Evolutionary conservation across 1,140 invertebrate genomes (phyloP).

Genomic region (Copidosoma floridanum): DNA sequence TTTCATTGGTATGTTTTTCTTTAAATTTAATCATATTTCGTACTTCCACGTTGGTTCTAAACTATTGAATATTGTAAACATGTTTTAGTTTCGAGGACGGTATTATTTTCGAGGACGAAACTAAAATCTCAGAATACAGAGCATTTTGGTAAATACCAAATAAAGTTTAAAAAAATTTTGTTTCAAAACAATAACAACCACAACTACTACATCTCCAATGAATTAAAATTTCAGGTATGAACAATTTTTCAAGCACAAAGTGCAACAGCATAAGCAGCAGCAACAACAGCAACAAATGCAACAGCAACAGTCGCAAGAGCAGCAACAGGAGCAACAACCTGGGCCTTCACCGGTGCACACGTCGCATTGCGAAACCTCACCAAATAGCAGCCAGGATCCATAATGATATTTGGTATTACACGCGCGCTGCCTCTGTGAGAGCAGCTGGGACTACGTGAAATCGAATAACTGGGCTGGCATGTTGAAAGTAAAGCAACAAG

Average conservation of each 20-base stretch:
- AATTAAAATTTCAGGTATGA: no score
- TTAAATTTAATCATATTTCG: no score
- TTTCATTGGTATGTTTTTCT: no score
- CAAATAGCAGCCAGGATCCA: slow-evolving; percentile 51
- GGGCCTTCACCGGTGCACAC: slow-evolving; percentile 38
- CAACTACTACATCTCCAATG: no score
- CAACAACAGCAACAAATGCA: slow-evolving; percentile 30
- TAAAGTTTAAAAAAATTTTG: no score
- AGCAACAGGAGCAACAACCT: slow-evolving; percentile 34
- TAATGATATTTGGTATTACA: slow-evolving; percentile 47
- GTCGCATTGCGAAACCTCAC: slow-evolving; percentile 41
- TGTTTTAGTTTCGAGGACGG: no score
- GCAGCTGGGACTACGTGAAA: slow-evolving; percentile 37
- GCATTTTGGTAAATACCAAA: no score
- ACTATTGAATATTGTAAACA: no score
- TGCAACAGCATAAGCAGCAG: slow-evolving; percentile 17
- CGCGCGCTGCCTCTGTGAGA: slow-evolving; percentile 37
- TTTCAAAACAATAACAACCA: slow-evolving; percentile 10
- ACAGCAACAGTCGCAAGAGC: slow-evolving; percentile 30
- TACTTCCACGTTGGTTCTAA: no score
- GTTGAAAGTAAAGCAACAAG: slow-evolving; percentile 27
- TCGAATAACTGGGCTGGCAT: slow-evolving; percentile 37
- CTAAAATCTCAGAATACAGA: no score
- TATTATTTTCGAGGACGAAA: no score
- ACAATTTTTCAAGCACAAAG: no score